These are phyloP conservation scores for Noctuana brunneofusca DNA, from an alignment of 2,888 invertebrate genomes.

Conservation along the genomic window DNA sequence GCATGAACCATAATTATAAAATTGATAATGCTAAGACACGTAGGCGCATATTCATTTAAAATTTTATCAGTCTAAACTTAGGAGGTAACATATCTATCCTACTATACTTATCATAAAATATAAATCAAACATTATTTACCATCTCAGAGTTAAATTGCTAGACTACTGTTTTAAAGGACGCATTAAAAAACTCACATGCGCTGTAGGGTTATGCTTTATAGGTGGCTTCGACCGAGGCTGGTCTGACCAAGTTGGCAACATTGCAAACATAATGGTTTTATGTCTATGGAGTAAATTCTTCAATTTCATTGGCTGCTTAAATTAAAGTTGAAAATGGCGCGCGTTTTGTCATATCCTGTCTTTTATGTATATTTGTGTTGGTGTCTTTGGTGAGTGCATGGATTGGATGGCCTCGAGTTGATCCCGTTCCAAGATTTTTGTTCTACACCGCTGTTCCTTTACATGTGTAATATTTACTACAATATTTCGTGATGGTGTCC, in stretches of 20 bases:
- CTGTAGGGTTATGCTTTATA: too few relatives aligned
- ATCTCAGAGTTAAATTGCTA: too few relatives aligned
- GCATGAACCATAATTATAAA: too few relatives aligned
- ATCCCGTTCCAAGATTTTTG: constrained; percentile 70
- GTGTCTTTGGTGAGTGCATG: constrained; percentile 72
- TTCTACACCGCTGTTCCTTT: constrained; percentile 63
- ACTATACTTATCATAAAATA: too few relatives aligned
- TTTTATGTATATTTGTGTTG: constrained; percentile 75
- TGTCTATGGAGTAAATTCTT: constrained; percentile 45
- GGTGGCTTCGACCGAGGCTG: not conserved
- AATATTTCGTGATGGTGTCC: constrained; percentile 81
- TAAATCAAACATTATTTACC: too few relatives aligned
- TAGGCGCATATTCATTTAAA: too few relatives aligned
- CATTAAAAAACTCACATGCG: too few relatives aligned
- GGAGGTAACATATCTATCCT: too few relatives aligned
- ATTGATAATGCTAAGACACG: too few relatives aligned
- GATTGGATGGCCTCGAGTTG: constrained; percentile 65
- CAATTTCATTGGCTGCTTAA: constrained; percentile 57
- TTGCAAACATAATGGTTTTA: constrained; percentile 40
- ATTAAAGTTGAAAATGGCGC: constrained; percentile 68
- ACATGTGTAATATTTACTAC: constrained; percentile 66
- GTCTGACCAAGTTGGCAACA: constrained; percentile 51
- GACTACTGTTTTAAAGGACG: too few relatives aligned
- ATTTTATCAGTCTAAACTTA: too few relatives aligned
- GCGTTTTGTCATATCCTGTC: constrained; percentile 81